Evolutionary conservation across 2,888 invertebrate genomes (phyloP).

Genomic region (Hypselothyrea guttata): DNA sequence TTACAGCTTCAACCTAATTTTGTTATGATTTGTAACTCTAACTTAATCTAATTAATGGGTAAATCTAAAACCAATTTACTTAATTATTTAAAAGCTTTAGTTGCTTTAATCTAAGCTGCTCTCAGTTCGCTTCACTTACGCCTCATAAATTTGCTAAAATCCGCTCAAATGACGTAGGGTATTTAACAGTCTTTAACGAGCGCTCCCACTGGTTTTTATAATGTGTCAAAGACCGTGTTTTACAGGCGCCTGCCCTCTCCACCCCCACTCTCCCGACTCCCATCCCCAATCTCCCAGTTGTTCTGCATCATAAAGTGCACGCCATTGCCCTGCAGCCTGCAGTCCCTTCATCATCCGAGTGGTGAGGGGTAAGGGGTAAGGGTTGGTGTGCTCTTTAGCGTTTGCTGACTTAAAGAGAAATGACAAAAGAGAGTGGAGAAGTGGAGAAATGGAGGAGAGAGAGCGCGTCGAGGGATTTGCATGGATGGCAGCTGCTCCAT

Average conservation of each 20-base stretch:
- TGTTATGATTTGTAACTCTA: no score
- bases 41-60: no score
- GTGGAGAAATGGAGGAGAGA: not conserved
- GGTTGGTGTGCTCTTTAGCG: slow-evolving; percentile 65
- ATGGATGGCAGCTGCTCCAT: slow-evolving; percentile 50
- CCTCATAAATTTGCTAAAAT: no score
- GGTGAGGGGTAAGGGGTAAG: no score
- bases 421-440: not conserved
- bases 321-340: slow-evolving; percentile 10
- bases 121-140: no score
- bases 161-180: slow-evolving; percentile 18
- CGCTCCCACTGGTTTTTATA: slow-evolving; percentile 16
- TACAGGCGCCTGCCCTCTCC: slow-evolving; percentile 23
- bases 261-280: slow-evolving; percentile 19
- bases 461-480: slow-evolving; percentile 24
- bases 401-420: slow-evolving; percentile 64
- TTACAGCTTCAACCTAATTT: no score
- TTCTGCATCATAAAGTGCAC: slow-evolving; percentile 56
- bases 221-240: slow-evolving; percentile 57
- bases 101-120: no score
- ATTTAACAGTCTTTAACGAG: slow-evolving; percentile 27
- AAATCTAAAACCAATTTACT: no score
- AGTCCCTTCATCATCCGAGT: not conserved
- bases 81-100: no score
- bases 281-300: slow-evolving; percentile 31